Percentiles rank a stretch among this genome's conserved stretches.
phyloP scores from a whole-genome alignment of 2,888 invertebrate species.

The Ochropleura plecta region DNA sequence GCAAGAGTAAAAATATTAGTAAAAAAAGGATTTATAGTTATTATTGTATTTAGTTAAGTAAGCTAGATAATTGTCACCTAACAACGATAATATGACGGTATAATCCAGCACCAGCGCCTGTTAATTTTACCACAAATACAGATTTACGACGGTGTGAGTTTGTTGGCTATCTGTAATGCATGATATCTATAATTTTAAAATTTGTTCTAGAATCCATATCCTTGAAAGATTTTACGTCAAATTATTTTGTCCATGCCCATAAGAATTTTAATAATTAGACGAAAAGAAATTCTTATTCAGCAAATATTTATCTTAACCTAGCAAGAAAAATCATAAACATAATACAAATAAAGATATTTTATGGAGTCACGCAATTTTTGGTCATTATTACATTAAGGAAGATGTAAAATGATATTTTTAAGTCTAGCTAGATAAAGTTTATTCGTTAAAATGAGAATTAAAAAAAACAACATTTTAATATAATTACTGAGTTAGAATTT shows the following conservation, averaged over 20 bases:
- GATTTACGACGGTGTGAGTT: background rate
- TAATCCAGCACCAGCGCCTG: background rate
- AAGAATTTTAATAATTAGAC: too few relatives aligned
- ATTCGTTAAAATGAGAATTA: background rate
- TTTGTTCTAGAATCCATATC: background rate
- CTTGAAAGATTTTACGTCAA: background rate
- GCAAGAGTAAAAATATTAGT: background rate
- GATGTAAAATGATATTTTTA: conserved; percentile 5
- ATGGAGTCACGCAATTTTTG: background rate
- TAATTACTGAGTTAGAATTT: background rate
- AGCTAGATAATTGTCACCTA: background rate
- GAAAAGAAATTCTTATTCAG: background rate
- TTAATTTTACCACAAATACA: background rate
- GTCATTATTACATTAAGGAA: background rate
- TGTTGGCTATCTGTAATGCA: background rate
- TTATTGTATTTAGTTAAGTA: background rate
- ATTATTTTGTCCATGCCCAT: background rate
- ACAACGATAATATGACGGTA: background rate
- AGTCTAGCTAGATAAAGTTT: background rate
- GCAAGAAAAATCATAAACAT: background rate
- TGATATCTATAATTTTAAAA: background rate
- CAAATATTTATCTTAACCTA: background rate
- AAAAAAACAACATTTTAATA: background rate
- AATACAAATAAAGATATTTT: background rate
- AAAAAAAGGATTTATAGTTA: background rate